Conservation (phyloP, 2,888 invertebrate species). For the Erannis defoliaria region DNA sequence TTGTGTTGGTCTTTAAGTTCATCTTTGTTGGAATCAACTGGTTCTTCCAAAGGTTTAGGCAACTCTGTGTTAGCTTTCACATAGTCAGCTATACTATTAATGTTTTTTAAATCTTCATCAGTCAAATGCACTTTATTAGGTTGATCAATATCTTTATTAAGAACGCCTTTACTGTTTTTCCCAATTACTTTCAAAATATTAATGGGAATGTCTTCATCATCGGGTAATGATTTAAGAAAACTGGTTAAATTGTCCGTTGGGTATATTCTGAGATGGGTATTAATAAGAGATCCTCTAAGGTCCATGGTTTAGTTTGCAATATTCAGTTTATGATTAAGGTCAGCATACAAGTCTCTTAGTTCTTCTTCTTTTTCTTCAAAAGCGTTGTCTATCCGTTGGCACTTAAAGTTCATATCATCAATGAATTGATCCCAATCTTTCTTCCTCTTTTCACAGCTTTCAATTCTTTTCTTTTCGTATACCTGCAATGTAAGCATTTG, state of each 20-base stretch:
- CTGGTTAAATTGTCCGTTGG: conserved; percentile 87
- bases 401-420: conserved; percentile 92
- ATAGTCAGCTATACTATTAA: conserved; percentile 45
- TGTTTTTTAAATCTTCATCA: conserved; percentile 31
- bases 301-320: conserved; percentile 82
- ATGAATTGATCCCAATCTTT: conserved; percentile 91
- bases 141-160: conserved; percentile 11
- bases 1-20: conserved; percentile 32
- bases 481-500: conserved; percentile 52
- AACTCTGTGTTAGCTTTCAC: conserved; percentile 46
- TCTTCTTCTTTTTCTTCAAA: conserved; percentile 93
- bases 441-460: conserved; percentile 69
- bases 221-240: conserved; percentile 83
- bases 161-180: conserved; percentile 41
- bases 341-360: conserved; percentile 90
- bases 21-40: conserved; percentile 15
- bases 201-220: conserved; percentile 79
- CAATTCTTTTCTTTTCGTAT: conserved; percentile 59
- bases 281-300: conserved; percentile 87
- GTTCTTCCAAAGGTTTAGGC: not conserved
- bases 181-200: conserved; percentile 76
- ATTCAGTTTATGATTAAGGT: conserved; percentile 91
- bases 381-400: conserved; percentile 91
- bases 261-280: conserved; percentile 88
- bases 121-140: conserved; percentile 1